Conservation (phyloP, 2,113 vertebrate species). For the Petaurus breviceps region DNA sequence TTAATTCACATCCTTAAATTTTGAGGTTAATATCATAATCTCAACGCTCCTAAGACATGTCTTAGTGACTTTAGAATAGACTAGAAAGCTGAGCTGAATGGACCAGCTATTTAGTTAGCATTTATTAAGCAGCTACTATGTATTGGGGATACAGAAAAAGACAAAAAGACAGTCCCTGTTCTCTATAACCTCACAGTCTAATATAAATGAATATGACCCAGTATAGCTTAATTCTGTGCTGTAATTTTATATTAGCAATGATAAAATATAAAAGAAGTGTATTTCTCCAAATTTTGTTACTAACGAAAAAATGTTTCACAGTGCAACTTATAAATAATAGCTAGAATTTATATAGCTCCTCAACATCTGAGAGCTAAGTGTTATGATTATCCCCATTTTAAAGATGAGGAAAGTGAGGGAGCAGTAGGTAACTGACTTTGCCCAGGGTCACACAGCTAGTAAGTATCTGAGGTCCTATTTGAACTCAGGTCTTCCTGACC, state of each 20-base stretch:
- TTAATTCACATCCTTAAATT: not conserved
- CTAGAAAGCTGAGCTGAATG: not conserved
- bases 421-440: not conserved
- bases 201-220: not conserved
- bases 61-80: not conserved
- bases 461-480: not conserved
- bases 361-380: not conserved
- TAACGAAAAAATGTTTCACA: not conserved
- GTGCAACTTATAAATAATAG: not conserved
- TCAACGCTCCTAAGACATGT: not conserved
- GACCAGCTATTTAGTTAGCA: not conserved
- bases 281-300: not conserved
- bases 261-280: not conserved
- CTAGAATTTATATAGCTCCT: not conserved
- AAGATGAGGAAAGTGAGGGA: not conserved
- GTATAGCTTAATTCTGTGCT: not conserved
- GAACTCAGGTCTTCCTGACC: not conserved
- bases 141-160: not conserved
- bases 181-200: not conserved
- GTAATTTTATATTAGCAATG: not conserved
- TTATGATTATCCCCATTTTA: not conserved
- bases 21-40: not conserved
- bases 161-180: not conserved
- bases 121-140: not conserved
- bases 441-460: not conserved